Evolutionary conservation across 2,888 invertebrate species (phyloP), one percentile per base, ranked within the genome.

Genomic region (Meliscaeva auricollis): DNA sequence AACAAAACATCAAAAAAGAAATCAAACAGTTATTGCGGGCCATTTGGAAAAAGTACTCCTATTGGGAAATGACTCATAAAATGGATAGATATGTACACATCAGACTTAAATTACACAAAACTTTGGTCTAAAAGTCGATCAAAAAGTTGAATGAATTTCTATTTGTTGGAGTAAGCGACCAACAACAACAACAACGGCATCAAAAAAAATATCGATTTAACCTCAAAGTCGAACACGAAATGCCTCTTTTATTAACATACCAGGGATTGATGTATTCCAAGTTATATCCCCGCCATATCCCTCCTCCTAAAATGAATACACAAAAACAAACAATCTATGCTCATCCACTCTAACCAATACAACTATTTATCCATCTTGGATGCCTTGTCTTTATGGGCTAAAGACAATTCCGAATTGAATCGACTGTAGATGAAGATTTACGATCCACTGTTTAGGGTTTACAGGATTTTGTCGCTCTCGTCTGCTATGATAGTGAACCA

Each of bases 371-470:
- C 54, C 60, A 80, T 80, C 66, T 70, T 80, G 58, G 46, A 80
- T 79, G 79, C 74, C 54, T 72, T 68, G 73, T 50, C 62, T 64
- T 46, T 64, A 26, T 30, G 44, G 62, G 38, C 52, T 50, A 75
- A 70, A 56, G 69, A 79, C 84, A 54, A 72, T 66, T 68, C 72
- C 35, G 70, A 70, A 84, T 84, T 79, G 84, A 84, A 84, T 80
- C 80, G 84, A 70, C 52, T 79, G 48, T 54, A 60, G 81, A 81
- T 76, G 50, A 41, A 80, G 80, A 84, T 84, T 84, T 84, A 84
- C 84, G 69, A 70, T 74, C 74, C 41, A 66, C 56, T 46, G 60
- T 68, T 52, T 54, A 13, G 32, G n/a, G 66, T 22, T 50, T 66
- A 66, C 50, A 66, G 50, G 62, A 30, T 20, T 66, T 35, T 20